Percentiles rank a stretch among this genome's conserved stretches.
Evolutionary conservation across 2,888 invertebrate genomes (phyloP).

Genomic region (Volucella inanis): DNA sequence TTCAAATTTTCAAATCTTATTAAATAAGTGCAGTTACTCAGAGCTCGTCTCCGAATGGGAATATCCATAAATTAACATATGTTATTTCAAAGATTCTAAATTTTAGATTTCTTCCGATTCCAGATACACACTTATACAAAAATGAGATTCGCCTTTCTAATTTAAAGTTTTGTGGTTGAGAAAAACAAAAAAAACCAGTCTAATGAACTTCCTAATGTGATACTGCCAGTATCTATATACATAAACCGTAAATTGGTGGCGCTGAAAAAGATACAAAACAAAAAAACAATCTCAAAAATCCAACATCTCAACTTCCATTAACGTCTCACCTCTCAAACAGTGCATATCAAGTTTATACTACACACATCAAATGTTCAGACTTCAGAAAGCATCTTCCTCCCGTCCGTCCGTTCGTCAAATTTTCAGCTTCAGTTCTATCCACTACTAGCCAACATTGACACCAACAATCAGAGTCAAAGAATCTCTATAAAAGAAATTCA

Average conservation of each 20-base stretch:
- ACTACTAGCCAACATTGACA: slow-evolving; percentile 16
- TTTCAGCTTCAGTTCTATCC: slow-evolving; percentile 11
- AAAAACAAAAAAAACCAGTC: slow-evolving; percentile 21
- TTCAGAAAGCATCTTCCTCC: too few relatives aligned
- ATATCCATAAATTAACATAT: too few relatives aligned
- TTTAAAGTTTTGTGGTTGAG: neutral
- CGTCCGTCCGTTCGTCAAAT: neutral
- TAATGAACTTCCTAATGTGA: slow-evolving; percentile 34
- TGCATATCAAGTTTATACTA: neutral
- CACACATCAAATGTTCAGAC: slow-evolving; percentile 4
- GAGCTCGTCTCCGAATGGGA: too few relatives aligned
- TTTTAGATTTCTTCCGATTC: too few relatives aligned
- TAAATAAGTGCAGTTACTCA: too few relatives aligned
- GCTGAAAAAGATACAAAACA: slow-evolving; percentile 22
- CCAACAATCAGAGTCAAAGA: slow-evolving; percentile 22
- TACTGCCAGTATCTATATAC: slow-evolving; percentile 29
- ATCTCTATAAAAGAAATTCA: slow-evolving; percentile 45
- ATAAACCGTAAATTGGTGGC: slow-evolving; percentile 46
- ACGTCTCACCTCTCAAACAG: slow-evolving; percentile 5
- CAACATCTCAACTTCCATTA: neutral
- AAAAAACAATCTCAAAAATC: neutral
- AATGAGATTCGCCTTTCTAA: slow-evolving; percentile 3
- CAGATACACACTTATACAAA: too few relatives aligned
- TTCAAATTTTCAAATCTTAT: too few relatives aligned
- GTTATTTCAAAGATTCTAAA: too few relatives aligned